phyloP scores from a whole-genome alignment of 2,113 vertebrate genomes.

The Corythoichthys intestinalis region DNA sequence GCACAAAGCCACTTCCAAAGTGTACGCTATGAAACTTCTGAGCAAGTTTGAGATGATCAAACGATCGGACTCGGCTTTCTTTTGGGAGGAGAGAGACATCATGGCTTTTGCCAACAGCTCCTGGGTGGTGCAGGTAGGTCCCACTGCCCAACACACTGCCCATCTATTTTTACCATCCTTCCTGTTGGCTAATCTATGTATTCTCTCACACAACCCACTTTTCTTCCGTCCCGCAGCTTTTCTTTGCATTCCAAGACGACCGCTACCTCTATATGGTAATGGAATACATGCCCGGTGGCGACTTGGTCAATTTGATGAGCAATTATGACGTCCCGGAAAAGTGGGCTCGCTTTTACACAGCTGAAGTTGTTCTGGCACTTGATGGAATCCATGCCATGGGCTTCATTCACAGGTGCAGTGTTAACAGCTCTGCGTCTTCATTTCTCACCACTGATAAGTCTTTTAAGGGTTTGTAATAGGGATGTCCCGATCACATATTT shows the following conservation, averaged over 20 bases:
- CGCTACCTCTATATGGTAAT: constrained; percentile 99
- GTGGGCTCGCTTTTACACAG: constrained; percentile 98
- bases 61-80: constrained; percentile 97
- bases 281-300: constrained; percentile 99
- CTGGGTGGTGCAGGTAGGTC: constrained; percentile 95
- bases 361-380: constrained; percentile 94
- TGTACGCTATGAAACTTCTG: constrained; percentile 97
- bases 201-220: not conserved
- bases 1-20: constrained; percentile 91
- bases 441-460: not conserved
- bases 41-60: constrained; percentile 99
- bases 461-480: too few species aligned
- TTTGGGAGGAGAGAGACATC: constrained; percentile 99
- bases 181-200: not conserved
- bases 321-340: constrained; percentile 98
- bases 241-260: constrained; percentile 97
- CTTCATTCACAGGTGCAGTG: constrained; percentile 91
- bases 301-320: constrained; percentile 98
- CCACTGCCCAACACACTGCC: not conserved
- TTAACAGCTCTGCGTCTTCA: not conserved
- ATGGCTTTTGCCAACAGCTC: constrained; percentile 98
- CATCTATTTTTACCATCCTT: not conserved
- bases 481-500: too few species aligned
- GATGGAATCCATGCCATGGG: constrained; percentile 98
- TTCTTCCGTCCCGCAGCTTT: constrained; percentile 74